phyloP scores from a whole-genome alignment of 2,888 invertebrate species.

The Cheilosia vernalis region DNA sequence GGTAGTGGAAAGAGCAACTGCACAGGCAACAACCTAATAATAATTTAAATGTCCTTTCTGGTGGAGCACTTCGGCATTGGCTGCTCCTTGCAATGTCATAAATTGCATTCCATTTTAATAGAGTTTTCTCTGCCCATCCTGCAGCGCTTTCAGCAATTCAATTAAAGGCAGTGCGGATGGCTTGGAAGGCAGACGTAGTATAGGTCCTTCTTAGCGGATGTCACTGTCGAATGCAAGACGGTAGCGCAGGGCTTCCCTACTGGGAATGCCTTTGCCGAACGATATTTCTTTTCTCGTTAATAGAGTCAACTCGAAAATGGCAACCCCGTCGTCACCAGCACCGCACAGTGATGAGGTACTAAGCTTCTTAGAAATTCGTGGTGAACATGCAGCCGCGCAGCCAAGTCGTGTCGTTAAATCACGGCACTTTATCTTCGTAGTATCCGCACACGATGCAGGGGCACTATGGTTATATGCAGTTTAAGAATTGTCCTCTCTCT shows the following conservation, averaged over 20 bases:
- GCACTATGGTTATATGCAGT: constrained; percentile 24
- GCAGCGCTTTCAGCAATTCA: constrained; percentile 66
- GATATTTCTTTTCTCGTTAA: constrained; percentile 61
- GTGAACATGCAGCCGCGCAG: constrained; percentile 18
- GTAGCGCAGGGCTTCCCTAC: not conserved
- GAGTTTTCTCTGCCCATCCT: constrained; percentile 53
- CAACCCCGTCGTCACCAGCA: not conserved
- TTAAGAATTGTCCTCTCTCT: not conserved
- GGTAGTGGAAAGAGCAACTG: constrained; percentile 23
- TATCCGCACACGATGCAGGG: not conserved
- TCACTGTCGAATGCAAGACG: constrained; percentile 63
- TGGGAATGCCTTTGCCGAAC: constrained; percentile 37
- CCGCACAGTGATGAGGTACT: constrained; percentile 52
- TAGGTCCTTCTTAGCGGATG: constrained; percentile 48
- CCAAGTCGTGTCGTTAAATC: constrained; percentile 55
- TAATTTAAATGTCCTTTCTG: constrained; percentile 71
- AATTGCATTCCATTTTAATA: constrained; percentile 73
- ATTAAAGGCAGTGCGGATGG: constrained; percentile 43
- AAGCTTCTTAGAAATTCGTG: constrained; percentile 57
- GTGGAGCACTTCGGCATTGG: constrained; percentile 23
- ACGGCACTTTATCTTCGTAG: constrained; percentile 59
- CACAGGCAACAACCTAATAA: constrained; percentile 60
- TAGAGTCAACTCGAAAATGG: constrained; percentile 34
- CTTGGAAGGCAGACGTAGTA: constrained; percentile 5
- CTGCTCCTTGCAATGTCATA: constrained; percentile 62